phyloP scores from a whole-genome alignment of 2,113 vertebrate species.

The Diadophis punctatus region DNA sequence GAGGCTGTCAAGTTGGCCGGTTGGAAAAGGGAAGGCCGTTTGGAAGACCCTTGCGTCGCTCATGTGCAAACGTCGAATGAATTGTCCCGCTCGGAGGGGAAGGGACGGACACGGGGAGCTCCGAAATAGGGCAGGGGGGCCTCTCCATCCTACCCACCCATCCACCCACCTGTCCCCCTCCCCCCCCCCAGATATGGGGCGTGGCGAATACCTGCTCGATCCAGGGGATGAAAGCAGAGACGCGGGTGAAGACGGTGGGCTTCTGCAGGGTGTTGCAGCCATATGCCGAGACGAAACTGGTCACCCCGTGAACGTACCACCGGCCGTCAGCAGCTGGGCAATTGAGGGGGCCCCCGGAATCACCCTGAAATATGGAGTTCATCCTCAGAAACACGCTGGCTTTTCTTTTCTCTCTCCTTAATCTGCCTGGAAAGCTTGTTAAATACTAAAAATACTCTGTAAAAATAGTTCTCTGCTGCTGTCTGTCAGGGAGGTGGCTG shows the following conservation, averaged over 20 bases:
- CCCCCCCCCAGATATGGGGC: too few relatives aligned
- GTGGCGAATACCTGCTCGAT: conserved; percentile 69
- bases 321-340: conserved; percentile 68
- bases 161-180: too few relatives aligned
- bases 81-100: not conserved
- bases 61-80: fast-evolving
- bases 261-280: conserved; percentile 81
- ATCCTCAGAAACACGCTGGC: not conserved
- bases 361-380: conserved; percentile 68
- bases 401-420: too few relatives aligned
- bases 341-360: conserved; percentile 87
- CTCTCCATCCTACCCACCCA: too few relatives aligned
- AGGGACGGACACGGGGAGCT: not conserved
- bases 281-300: conserved; percentile 80
- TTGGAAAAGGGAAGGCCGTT: not conserved
- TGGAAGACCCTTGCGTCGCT: not conserved
- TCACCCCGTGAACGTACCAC: conserved; percentile 84
- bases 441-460: too few relatives aligned
- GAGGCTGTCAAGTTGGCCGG: fast-evolving
- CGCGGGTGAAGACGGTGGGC: conserved; percentile 85
- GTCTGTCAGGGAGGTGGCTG: too few relatives aligned
- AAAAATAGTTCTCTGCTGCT: too few relatives aligned
- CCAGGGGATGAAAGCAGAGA: conserved; percentile 82
- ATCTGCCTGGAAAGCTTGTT: not conserved
- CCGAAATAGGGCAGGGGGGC: fast-evolving